Percentiles rank a stretch among this genome's conserved stretches.
Evolutionary conservation across 2,797 vertebrate genomes (phyloP).

Genomic region (Sphaeramia orbicularis): DNA sequence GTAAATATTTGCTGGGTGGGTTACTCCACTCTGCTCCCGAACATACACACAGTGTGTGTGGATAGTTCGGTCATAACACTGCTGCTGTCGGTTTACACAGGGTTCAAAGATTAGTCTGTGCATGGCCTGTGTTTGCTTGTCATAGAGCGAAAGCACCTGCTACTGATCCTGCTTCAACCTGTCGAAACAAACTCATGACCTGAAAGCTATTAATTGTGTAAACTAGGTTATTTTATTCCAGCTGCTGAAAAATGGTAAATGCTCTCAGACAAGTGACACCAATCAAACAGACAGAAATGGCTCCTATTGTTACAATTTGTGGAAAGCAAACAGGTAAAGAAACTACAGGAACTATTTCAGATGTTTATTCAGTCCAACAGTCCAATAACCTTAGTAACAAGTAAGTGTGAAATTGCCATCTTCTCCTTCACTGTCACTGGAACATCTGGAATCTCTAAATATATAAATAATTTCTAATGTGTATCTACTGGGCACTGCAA

Average conservation of each 20-base stretch:
- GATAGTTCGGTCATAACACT: constrained; percentile 17
- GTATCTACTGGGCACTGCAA: no score
- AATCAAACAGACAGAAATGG: not conserved
- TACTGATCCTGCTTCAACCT: constrained; percentile 24
- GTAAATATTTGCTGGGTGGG: constrained; percentile 78
- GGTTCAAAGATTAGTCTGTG: constrained; percentile 73
- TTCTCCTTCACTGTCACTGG: no score
- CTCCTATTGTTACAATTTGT: no score
- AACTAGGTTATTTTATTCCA: no score
- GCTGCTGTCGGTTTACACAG: constrained; percentile 63
- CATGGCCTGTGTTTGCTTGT: constrained; percentile 57
- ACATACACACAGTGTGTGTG: constrained; percentile 12
- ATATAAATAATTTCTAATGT: no score
- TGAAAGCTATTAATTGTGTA: constrained; percentile 4
- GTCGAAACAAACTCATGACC: constrained; percentile 4
- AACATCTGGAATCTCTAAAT: no score
- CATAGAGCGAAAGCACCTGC: constrained; percentile 37
- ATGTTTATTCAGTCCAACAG: no score
- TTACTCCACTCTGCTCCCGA: constrained; percentile 19
- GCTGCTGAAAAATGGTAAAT: not conserved
- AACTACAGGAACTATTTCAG: no score
- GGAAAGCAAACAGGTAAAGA: no score
- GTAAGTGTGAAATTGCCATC: no score
- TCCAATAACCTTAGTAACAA: no score
- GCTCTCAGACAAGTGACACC: not conserved